These are phyloP conservation scores for Gastrophryne carolinensis DNA, from an alignment of 2,797 vertebrate genomes.

Conservation along the genomic window DNA sequence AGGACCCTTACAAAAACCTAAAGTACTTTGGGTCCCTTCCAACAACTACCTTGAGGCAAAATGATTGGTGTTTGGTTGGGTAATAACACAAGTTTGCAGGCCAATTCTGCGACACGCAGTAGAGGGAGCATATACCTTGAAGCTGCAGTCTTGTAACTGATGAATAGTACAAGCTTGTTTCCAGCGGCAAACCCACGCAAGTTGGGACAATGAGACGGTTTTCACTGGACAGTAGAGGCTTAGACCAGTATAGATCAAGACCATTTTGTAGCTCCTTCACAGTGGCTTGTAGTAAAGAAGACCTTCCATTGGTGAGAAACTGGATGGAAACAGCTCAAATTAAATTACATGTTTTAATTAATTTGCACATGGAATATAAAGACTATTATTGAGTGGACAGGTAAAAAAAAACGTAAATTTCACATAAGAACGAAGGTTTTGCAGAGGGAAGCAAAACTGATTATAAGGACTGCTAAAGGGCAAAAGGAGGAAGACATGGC, in stretches of 20 bases:
- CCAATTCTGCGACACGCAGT: no score
- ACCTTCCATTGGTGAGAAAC: slow-evolving; percentile 55
- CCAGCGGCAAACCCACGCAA: slow-evolving; percentile 54
- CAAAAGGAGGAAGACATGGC: no score
- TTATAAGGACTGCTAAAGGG: no score
- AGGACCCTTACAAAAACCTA: no score
- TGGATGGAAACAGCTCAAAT: slow-evolving; percentile 50
- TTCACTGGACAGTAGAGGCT: slow-evolving; percentile 60
- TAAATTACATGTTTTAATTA: neutral
- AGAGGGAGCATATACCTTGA: slow-evolving; percentile 51
- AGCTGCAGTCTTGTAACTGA: slow-evolving; percentile 54
- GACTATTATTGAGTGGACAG: no score
- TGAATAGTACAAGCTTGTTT: slow-evolving; percentile 59
- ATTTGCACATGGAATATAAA: neutral
- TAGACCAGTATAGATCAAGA: slow-evolving; percentile 57
- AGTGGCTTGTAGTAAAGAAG: slow-evolving; percentile 52
- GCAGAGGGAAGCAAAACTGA: no score
- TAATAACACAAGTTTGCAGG: no score
- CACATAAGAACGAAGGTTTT: no score
- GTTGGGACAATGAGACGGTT: slow-evolving; percentile 54
- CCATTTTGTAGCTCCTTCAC: slow-evolving; percentile 56
- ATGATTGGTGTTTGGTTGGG: no score
- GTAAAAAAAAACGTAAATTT: no score
- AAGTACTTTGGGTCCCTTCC: no score
- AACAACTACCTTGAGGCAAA: no score